phyloP scores from a whole-genome alignment of 2,113 vertebrate genomes.

The Poeciliopsis turrubarensis region DNA sequence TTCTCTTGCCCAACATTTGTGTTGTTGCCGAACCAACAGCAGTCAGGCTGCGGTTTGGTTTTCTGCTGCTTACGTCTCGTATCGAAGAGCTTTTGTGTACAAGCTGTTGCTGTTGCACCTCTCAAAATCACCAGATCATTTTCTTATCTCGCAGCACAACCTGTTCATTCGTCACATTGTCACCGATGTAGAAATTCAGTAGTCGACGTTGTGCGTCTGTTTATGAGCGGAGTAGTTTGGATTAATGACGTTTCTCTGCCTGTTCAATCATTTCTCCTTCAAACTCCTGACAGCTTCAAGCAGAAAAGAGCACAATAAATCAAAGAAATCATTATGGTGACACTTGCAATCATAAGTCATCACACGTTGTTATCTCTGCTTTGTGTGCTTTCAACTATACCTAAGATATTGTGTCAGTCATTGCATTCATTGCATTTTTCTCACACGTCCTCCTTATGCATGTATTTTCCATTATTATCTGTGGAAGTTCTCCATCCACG shows the following conservation, averaged over 20 bases:
- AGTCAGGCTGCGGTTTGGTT: background rate
- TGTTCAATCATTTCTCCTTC: background rate
- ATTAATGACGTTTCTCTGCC: background rate
- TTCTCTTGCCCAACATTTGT: background rate
- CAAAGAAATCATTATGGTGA: background rate
- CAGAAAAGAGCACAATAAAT: slow-evolving; percentile 5
- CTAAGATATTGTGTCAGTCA: background rate
- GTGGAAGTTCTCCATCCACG: background rate
- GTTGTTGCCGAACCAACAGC: too few species aligned
- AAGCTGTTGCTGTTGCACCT: background rate
- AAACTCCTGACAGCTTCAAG: background rate
- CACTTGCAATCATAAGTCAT: background rate
- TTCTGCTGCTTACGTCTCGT: background rate
- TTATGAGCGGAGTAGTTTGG: background rate
- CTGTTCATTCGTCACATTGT: background rate
- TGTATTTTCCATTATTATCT: background rate
- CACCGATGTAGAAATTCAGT: background rate
- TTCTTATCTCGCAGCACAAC: background rate
- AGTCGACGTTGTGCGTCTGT: background rate
- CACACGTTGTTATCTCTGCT: background rate
- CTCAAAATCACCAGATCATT: background rate
- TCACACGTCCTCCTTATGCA: background rate
- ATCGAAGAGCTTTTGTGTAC: background rate
- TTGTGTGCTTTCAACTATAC: background rate
- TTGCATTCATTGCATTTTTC: background rate